Conservation (phyloP, 2,113 vertebrate species). For the Melanerpes formicivorus region DNA sequence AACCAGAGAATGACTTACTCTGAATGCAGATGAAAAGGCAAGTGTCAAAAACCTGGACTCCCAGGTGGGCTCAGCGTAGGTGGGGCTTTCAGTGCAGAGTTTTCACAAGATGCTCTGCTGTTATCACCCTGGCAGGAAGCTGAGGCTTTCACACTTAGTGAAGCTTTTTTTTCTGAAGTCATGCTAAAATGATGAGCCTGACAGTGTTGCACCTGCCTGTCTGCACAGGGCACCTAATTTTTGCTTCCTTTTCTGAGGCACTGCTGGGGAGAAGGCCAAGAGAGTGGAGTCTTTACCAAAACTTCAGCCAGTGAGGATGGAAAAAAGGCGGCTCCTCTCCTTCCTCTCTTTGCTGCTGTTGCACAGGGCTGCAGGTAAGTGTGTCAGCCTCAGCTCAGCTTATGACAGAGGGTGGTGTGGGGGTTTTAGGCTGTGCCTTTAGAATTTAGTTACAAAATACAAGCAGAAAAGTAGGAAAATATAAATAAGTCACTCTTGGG, state of each 20-base stretch:
- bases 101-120: background rate
- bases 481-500: too few relatives aligned
- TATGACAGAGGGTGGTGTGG: rapidly evolving
- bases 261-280: background rate
- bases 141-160: constrained; percentile 27
- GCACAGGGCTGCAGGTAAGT: constrained; percentile 58
- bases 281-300: background rate
- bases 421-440: too few relatives aligned
- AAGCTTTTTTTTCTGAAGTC: constrained; percentile 55
- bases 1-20: background rate
- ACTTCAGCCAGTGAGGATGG: constrained; percentile 43
- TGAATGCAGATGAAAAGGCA: background rate
- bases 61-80: background rate
- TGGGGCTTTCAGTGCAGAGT: background rate
- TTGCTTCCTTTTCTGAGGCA: background rate
- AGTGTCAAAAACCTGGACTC: background rate
- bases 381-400: background rate
- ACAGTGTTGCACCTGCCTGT: background rate
- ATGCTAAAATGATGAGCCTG: background rate
- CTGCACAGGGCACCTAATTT: background rate
- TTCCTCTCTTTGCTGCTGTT: constrained; percentile 27
- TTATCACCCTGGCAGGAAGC: background rate
- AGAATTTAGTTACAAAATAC: too few relatives aligned
- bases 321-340: constrained; percentile 12
- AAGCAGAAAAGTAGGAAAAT: too few relatives aligned